These are phyloP conservation scores for Chrysemys picta DNA, from an alignment of 2,113 vertebrate genomes.

Conservation along the genomic window DNA sequence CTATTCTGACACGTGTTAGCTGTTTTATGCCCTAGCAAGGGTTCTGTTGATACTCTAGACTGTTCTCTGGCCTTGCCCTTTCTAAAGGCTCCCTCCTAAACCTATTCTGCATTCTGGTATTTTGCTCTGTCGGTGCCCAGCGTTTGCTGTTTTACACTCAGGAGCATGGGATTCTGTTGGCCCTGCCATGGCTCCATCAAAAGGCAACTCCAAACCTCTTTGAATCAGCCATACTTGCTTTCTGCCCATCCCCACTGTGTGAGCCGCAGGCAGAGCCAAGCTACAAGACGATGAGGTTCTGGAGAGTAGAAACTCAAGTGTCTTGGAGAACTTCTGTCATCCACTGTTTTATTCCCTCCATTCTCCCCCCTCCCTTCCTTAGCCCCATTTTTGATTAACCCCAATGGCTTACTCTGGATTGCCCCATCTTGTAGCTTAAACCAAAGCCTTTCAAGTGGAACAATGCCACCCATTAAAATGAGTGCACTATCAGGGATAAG, in stretches of 20 bases:
- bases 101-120: not conserved
- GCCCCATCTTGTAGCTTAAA: not conserved
- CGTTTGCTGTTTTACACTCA: not conserved
- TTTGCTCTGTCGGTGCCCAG: not conserved
- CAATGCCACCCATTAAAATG: not conserved
- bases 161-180: not conserved
- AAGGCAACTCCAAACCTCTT: not conserved
- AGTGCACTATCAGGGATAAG: not conserved
- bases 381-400: not conserved
- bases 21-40: not conserved
- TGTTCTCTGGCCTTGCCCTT: not conserved
- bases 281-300: not conserved
- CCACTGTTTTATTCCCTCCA: not conserved
- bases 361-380: not conserved
- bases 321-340: not conserved
- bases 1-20: not conserved
- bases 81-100: not conserved
- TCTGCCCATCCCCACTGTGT: rapidly evolving
- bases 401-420: not conserved
- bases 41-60: not conserved
- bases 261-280: not conserved
- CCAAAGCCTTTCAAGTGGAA: not conserved
- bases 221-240: not conserved
- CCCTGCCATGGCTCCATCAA: not conserved
- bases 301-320: not conserved